Percentiles rank a stretch among this genome's conserved stretches.
Conservation (phyloP, 2,888 invertebrate species). For the Monoplex corrugatus region DNA sequence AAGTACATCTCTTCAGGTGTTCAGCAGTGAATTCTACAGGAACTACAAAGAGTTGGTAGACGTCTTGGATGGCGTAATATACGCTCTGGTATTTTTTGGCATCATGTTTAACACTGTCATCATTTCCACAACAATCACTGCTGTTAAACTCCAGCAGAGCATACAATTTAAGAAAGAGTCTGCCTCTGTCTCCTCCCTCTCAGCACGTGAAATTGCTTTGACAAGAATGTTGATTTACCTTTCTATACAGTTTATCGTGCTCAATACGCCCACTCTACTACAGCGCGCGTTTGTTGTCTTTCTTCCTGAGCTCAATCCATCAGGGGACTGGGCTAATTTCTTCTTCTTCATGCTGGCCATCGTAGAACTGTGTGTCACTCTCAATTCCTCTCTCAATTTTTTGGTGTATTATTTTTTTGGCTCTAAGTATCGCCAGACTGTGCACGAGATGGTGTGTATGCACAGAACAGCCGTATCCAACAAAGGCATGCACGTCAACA, state of each 20-base stretch:
- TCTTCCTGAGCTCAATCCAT: background rate
- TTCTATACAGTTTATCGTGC: background rate
- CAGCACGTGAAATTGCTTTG: background rate
- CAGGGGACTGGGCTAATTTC: background rate
- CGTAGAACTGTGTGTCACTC: background rate
- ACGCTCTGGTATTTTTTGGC: background rate
- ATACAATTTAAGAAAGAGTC: background rate
- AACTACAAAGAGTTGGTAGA: background rate
- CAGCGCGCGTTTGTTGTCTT: background rate
- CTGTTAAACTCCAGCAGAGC: background rate
- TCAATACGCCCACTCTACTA: background rate
- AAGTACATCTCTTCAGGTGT: background rate
- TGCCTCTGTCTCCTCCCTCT: background rate
- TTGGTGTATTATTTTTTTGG: slow-evolving; percentile 2
- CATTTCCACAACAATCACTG: background rate
- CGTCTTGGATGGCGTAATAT: background rate
- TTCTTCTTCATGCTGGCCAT: background rate
- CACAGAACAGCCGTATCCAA: background rate
- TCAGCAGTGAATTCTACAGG: background rate
- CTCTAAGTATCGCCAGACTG: background rate
- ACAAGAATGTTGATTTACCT: slow-evolving; percentile 29
- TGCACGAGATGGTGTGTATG: background rate
- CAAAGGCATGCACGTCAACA: background rate
- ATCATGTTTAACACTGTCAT: background rate
- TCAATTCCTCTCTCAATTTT: background rate